A percentile compares a stretch with the other conserved stretches of the same genome.
Conservation (phyloP, 2,888 invertebrate species). For the Drosophila atripex region DNA sequence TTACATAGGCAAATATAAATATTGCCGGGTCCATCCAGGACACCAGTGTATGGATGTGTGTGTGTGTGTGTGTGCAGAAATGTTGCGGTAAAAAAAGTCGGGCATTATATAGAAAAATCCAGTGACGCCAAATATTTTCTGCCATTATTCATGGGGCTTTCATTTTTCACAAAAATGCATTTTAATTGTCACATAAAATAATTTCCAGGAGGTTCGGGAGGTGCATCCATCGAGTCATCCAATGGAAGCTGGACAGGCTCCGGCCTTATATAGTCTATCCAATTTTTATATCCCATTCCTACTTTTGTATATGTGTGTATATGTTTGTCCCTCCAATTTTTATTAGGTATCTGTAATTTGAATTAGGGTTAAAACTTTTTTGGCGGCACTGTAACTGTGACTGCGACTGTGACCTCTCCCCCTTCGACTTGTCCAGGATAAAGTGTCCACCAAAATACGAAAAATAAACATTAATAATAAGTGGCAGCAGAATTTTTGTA, state of each 20-base stretch:
- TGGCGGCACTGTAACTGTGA: slow-evolving; percentile 7
- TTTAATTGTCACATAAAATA: slow-evolving; percentile 62
- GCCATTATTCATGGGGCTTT: slow-evolving; percentile 70
- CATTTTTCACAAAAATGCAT: slow-evolving; percentile 49
- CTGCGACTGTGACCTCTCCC: neutral
- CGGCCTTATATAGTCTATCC: neutral
- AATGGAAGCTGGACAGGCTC: no score
- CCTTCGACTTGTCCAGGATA: neutral
- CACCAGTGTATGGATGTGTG: no score
- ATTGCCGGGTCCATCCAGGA: slow-evolving; percentile 17
- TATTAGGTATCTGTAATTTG: slow-evolving; percentile 27
- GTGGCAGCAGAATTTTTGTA: slow-evolving; percentile 32
- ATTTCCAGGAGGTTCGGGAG: slow-evolving; percentile 20
- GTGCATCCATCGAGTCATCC: neutral
- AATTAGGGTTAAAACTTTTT: slow-evolving; percentile 25
- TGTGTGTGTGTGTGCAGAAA: slow-evolving; percentile 43
- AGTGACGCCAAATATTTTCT: slow-evolving; percentile 70
- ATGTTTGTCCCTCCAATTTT: no score
- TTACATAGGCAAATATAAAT: slow-evolving; percentile 73
- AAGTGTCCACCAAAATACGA: neutral
- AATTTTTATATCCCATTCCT: neutral
- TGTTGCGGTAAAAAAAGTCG: slow-evolving; percentile 58
- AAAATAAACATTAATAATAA: slow-evolving; percentile 20
- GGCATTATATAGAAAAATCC: slow-evolving; percentile 70
- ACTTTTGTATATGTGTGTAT: no score